phyloP scores from a whole-genome alignment of 2,797 vertebrate genomes.

The Pseudomugil gertrudae region DNA sequence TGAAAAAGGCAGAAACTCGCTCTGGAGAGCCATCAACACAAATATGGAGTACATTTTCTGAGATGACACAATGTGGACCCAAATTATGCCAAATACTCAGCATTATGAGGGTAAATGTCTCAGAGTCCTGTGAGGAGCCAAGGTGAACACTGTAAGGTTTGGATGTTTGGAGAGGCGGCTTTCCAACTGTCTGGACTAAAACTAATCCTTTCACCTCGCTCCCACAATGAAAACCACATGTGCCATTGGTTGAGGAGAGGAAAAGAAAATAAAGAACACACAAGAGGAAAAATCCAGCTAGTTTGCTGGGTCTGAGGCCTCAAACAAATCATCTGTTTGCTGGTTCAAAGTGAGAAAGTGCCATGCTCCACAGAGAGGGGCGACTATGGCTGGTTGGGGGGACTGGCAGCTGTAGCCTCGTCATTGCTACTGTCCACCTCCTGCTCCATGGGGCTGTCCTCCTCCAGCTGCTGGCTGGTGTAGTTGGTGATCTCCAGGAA shows the following conservation, averaged over 20 bases:
- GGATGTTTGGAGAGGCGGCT: slow-evolving; percentile 39
- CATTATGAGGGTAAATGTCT: slow-evolving; percentile 21
- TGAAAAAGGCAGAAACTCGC: slow-evolving; percentile 8
- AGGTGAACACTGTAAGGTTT: slow-evolving; percentile 10
- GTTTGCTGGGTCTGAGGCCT: not conserved
- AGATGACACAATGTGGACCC: slow-evolving; percentile 15
- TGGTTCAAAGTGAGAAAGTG: slow-evolving; percentile 21
- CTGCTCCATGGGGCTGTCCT: slow-evolving; percentile 92
- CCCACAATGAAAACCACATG: slow-evolving; percentile 48
- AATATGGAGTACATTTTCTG: not conserved
- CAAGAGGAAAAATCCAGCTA: not conserved
- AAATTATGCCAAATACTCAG: slow-evolving; percentile 12
- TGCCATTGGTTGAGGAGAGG: slow-evolving; percentile 5
- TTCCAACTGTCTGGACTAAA: slow-evolving; percentile 38
- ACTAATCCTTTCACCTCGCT: slow-evolving; percentile 43
- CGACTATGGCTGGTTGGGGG: slow-evolving; percentile 46
- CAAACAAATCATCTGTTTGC: slow-evolving; percentile 3
- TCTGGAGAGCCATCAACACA: not conserved
- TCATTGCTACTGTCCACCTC: slow-evolving; percentile 93
- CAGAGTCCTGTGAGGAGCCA: slow-evolving; percentile 20
- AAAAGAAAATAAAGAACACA: slow-evolving; percentile 30
- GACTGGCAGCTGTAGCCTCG: slow-evolving; percentile 67
- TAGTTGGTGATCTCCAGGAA: slow-evolving; percentile 98
- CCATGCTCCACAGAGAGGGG: not conserved
- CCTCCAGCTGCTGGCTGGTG: slow-evolving; percentile 96